Evolutionary conservation across 2,113 vertebrate genomes (phyloP), one percentile per base, ranked within the genome.

Genomic region (Cyprinodon brontotheroides): DNA sequence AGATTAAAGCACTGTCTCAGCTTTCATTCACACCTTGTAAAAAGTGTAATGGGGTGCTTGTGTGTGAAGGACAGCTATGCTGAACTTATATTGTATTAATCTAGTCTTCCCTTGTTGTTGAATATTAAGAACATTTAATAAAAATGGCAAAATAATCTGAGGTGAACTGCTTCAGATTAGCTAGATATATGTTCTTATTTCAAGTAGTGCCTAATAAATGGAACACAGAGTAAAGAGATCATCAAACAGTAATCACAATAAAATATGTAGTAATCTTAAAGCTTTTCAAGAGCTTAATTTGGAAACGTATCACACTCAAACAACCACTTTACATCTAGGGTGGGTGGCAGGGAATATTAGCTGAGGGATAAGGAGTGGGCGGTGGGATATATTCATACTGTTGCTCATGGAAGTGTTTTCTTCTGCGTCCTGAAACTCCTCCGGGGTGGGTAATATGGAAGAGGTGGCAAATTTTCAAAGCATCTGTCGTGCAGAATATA

Each of bases 401-500:
- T 29, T 66, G 66, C 68, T 75, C 75, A 77, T 85, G 70, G 74
- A 82, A 69, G 72, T 60, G 3, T 88, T 85, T 72, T 77, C 64
- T 65, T 85, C n/a, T 74, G 62, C 67, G 13, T 84, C 61, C 20
- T 59, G 65, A 70, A 83, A 72, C 48, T 76, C 70, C 9, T 50
- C 77, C 0, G 41, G 70, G 68, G 72, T 68, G 64, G 65, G 63
- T 4, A 40, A 43, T 73, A 61, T 38, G 72, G 50, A 61, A 70
- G 76, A 82, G 76, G 74, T 86, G 65, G 81, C 67, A 9, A 67
- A 77, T 90, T 89, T 85, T 88, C 86, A 84, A 90, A 87, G 89
- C 79, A 75, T 82, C 87, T 84, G 70, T 76, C 85, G 87, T 91
- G 84, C 87, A 90, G 89, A 87, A 90, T 89, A 86, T 75, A 92